Base-by-base conservation (phyloP, 1,140 invertebrate species). In the Pseudomyrmex cubaensis region DNA sequence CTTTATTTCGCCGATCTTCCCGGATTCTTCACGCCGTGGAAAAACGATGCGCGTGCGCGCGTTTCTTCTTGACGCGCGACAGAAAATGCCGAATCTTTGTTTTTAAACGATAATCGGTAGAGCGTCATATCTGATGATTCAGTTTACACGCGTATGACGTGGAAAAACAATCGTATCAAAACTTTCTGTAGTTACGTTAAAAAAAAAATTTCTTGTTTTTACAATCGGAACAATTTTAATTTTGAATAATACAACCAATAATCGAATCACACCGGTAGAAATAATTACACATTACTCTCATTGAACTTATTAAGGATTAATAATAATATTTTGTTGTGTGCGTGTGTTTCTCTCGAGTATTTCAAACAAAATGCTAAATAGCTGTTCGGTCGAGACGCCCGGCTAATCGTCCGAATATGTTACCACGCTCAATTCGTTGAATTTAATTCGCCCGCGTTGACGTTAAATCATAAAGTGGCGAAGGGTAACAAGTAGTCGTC, bases 401-500 rank as follows among this genome's bases (percentile, higher is more conserved):
- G 87, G 66, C 80, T 84, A 87, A 87, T 78, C 75, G 85, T 44
- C 56, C 46, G n/a, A 46, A 63, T 72, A 69, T 35, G 35, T 35
- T 35, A 35, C 35, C 35, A 44, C 75, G 78, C 69, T 90, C 86
- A 86, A 89, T 90, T 83, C 84, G 85, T 80, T 52, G 84, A 89
- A 87, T 87, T 92, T 92, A 89, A 90, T 91, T 92, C 90, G 87
- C 88, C 92, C 85, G 85, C 83, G 87, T 82, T 92, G 90, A 93
- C 89, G 90, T 92, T 94, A 93, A 94, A 94, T 93, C 91, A 94
- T 91, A 91, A 88, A 88, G 90, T 92, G 89, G 91, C 90, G 92
- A 92, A 92, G 90, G 92, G 92, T 90, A 93, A 94, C 93, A 93
- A 93, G 93, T 90, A 92, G 92, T 90, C 90, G 90, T 91, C 89